These are phyloP conservation scores for Falco punctatus DNA, from an alignment of 2,113 vertebrate species.

Conservation along the genomic window DNA sequence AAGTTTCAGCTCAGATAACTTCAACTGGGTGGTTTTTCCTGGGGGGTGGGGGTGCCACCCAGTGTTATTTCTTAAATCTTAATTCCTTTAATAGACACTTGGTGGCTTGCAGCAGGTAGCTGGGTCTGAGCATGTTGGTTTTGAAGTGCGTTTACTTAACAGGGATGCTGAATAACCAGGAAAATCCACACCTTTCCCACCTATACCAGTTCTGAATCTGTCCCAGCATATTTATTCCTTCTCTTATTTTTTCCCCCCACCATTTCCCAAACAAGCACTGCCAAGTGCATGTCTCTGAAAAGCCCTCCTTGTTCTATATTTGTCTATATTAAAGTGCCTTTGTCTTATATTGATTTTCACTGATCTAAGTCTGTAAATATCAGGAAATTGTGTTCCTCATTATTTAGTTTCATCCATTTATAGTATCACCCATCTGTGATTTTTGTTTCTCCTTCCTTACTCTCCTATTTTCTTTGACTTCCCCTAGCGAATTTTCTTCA, in stretches of 20 bases:
- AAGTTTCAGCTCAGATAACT: neutral
- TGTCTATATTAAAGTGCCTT: neutral
- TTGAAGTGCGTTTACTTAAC: neutral
- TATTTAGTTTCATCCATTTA: conserved; percentile 44
- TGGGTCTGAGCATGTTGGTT: neutral
- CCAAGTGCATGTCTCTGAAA: neutral
- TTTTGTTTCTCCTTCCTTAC: conserved; percentile 19
- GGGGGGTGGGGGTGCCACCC: too few relatives aligned
- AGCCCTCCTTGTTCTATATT: neutral
- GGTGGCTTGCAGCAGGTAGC: neutral
- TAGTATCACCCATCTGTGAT: conserved; percentile 22
- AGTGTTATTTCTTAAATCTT: neutral
- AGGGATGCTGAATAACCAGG: neutral
- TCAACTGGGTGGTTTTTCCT: neutral
- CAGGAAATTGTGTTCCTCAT: neutral
- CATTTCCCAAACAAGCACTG: neutral
- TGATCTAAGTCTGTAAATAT: conserved; percentile 20
- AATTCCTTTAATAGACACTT: neutral
- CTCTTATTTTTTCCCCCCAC: neutral
- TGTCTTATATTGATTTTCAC: conserved; percentile 34
- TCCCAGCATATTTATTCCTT: neutral
- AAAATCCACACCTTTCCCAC: neutral
- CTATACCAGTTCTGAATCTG: neutral
- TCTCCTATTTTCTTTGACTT: conserved; percentile 9
- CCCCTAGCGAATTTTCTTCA: neutral